Evolutionary conservation across 37 sponge, comb jelly and placozoan species (phyloP).

Genomic region (Lycopodina hypogea): DNA sequence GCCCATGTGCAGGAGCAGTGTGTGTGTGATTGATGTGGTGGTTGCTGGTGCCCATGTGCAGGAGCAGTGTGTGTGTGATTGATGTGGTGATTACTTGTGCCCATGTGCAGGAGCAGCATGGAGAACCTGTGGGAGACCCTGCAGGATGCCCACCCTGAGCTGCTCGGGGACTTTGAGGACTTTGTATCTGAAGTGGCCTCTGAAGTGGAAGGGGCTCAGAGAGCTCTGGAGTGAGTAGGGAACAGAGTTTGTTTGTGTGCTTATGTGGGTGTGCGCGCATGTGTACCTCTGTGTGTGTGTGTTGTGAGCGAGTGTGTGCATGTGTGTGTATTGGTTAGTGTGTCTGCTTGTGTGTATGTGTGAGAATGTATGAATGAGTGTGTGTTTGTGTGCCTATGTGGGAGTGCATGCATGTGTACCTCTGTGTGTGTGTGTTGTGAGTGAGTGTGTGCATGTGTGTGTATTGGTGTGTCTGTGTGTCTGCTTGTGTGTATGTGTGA

Average conservation of each 20-base stretch:
- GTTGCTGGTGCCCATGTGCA: too few species aligned
- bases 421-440: too few species aligned
- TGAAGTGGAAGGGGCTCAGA: constrained; percentile 59
- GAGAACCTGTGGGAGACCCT: constrained; percentile 45
- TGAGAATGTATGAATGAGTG: constrained; percentile 20
- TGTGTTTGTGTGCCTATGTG: too few species aligned
- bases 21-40: not conserved
- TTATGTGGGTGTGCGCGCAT: not conserved
- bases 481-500: too few species aligned
- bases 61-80: not conserved
- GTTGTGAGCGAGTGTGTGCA: too few species aligned
- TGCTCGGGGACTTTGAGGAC: constrained; percentile 63
- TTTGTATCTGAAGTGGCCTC: constrained; percentile 55
- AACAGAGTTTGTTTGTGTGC: not conserved
- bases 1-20: too few species aligned
- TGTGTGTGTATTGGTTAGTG: not conserved
- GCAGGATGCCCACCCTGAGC: constrained; percentile 48
- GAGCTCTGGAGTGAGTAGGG: constrained; percentile 54
- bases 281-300: too few species aligned
- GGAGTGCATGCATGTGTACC: too few species aligned
- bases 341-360: not conserved
- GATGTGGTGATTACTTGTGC: not conserved
- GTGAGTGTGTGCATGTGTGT: too few species aligned
- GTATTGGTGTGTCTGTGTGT: too few species aligned
- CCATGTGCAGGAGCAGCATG: constrained; percentile 40